Conservation (phyloP, 2,797 vertebrate species). For the Pachyuromys duprasi region DNA sequence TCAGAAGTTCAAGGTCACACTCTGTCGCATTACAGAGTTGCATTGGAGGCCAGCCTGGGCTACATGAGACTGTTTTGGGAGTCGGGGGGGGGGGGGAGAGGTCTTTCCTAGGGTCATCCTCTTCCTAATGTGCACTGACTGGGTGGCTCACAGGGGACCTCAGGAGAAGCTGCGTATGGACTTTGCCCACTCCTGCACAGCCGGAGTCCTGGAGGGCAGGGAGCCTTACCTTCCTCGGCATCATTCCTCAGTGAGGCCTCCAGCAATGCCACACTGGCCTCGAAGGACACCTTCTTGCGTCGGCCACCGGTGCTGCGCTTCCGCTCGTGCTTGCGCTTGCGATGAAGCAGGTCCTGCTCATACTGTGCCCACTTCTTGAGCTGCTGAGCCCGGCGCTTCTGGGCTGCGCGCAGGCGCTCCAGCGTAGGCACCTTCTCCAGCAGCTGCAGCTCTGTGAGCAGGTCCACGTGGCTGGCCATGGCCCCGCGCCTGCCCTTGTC, state of each 20-base stretch:
- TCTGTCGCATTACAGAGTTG: background rate
- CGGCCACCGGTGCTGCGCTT: constrained; percentile 88
- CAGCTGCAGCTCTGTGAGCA: constrained; percentile 97
- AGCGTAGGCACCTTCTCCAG: constrained; percentile 97
- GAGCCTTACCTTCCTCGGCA: constrained; percentile 93
- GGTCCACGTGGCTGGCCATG: constrained; percentile 97
- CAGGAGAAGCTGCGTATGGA: background rate
- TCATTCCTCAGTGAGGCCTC: constrained; percentile 97
- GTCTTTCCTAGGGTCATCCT: background rate
- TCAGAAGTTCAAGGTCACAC: background rate
- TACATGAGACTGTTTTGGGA: background rate
- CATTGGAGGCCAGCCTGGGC: background rate
- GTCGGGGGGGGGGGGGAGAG: background rate
- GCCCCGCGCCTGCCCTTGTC: constrained; percentile 68
- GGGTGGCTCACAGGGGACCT: background rate
- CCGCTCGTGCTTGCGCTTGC: constrained; percentile 95
- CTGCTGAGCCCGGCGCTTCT: constrained; percentile 97
- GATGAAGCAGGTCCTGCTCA: constrained; percentile 97
- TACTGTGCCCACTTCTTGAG: constrained; percentile 98
- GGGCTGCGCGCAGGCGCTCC: constrained; percentile 96
- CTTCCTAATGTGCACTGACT: background rate
- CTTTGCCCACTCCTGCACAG: background rate
- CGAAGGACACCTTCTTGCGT: constrained; percentile 93
- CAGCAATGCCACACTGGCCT: constrained; percentile 94
- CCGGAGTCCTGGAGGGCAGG: background rate